These are phyloP conservation scores for Prostheceraeus crozeri DNA, from an alignment of 2,888 invertebrate species.

Conservation along the genomic window DNA sequence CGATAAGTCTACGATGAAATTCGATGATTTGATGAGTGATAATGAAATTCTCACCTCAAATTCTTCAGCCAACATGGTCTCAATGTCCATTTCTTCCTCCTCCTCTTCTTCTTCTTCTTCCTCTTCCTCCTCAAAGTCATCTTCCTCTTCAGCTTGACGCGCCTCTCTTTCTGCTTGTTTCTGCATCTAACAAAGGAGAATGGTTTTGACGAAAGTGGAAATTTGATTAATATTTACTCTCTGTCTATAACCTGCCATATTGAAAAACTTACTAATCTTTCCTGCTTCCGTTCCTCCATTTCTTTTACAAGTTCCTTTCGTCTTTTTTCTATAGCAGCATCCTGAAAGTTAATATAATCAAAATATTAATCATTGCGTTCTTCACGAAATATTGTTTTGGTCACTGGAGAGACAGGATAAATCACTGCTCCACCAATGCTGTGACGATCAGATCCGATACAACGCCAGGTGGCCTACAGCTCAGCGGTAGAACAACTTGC, in stretches of 20 bases:
- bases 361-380: no score
- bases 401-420: no score
- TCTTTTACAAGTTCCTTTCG: slow-evolving; percentile 51
- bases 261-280: slow-evolving; percentile 31
- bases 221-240: neutral
- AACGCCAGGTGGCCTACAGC: no score
- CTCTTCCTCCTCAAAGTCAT: slow-evolving; percentile 45
- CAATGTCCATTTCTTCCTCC: slow-evolving; percentile 53
- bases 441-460: no score
- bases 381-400: no score
- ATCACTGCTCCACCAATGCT: no score
- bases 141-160: slow-evolving; percentile 23
- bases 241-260: neutral
- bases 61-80: slow-evolving; percentile 51
- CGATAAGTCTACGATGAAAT: no score
- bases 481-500: no score
- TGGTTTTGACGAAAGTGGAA: neutral
- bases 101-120: slow-evolving; percentile 52
- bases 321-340: slow-evolving; percentile 49
- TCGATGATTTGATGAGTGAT: no score
- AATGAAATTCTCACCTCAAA: no score
- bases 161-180: slow-evolving; percentile 42
- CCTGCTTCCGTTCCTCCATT: slow-evolving; percentile 42
- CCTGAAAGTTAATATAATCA: no score
- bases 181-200: slow-evolving; percentile 20